These are phyloP conservation scores for Archips xylosteana DNA, from an alignment of 2,888 invertebrate genomes.

Conservation along the genomic window DNA sequence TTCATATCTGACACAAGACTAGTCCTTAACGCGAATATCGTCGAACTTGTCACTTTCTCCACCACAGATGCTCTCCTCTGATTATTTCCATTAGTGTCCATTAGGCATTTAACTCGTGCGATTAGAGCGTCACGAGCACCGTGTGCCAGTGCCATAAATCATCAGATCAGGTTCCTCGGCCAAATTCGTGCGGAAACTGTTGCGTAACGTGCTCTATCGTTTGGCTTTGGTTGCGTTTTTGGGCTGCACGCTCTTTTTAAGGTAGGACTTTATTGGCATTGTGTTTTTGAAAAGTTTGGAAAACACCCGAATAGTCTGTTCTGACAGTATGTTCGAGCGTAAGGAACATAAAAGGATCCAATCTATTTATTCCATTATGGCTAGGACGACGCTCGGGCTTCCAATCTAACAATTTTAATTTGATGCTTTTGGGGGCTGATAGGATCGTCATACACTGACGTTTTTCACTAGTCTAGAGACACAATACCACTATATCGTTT, in stretches of 20 bases:
- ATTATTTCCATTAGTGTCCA: constrained; percentile 83
- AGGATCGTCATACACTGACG: no score
- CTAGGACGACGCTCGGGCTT: no score
- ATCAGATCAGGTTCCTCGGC: constrained; percentile 63
- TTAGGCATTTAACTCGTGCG: constrained; percentile 83
- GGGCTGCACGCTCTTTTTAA: background rate
- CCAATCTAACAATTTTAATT: no score
- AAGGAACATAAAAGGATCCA: no score
- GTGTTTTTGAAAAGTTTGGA: background rate
- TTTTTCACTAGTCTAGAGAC: no score
- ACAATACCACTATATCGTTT: no score
- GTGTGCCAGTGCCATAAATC: constrained; percentile 75
- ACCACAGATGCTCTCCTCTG: constrained; percentile 75
- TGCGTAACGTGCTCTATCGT: constrained; percentile 55
- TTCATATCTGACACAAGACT: constrained; percentile 36
- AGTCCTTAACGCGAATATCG: constrained; percentile 63
- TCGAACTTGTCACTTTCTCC: constrained; percentile 78
- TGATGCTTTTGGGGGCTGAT: no score
- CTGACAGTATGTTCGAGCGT: no score
- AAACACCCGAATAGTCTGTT: background rate
- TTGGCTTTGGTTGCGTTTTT: constrained; percentile 32
- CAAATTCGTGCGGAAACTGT: constrained; percentile 61
- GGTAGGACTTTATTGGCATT: background rate
- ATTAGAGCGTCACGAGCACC: constrained; percentile 77
- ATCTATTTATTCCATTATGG: no score